phyloP scores from a whole-genome alignment of 92 coral and sea anemone genomes.

The Palythoa grandiflora region DNA sequence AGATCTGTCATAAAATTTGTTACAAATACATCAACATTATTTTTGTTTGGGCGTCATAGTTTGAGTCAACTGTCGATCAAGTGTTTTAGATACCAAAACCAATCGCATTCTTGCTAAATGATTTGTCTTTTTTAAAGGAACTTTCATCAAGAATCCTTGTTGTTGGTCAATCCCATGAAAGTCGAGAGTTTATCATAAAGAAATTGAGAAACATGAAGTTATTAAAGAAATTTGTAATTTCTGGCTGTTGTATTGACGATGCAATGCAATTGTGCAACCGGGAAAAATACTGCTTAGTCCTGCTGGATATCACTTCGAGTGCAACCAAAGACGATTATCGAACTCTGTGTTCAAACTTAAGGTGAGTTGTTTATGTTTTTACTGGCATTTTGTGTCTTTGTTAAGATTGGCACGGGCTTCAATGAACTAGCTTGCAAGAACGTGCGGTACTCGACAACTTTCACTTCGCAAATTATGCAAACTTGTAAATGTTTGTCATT shows the following conservation, averaged over 20 bases:
- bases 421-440: not conserved
- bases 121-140: conserved; percentile 58
- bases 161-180: conserved; percentile 58
- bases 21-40: not conserved
- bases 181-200: conserved; percentile 55
- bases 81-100: not conserved
- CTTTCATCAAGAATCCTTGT: conserved; percentile 69
- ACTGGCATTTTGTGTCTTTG: not conserved
- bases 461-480: conserved; percentile 12
- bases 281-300: conserved; percentile 68
- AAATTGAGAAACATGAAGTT: conserved; percentile 62
- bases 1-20: conserved; percentile 8
- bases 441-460: not conserved
- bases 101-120: not conserved
- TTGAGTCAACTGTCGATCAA: not conserved
- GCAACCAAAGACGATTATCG: conserved; percentile 59
- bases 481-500: not conserved
- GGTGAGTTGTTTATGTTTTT: conserved; percentile 58
- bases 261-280: conserved; percentile 63
- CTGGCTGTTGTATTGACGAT: conserved; percentile 59
- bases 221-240: conserved; percentile 55
- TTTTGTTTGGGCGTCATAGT: not conserved
- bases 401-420: not conserved
- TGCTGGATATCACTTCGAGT: conserved; percentile 61
- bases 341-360: conserved; percentile 70